Base-by-base conservation (phyloP, 2,797 vertebrate species). In the Otus scops region DNA sequence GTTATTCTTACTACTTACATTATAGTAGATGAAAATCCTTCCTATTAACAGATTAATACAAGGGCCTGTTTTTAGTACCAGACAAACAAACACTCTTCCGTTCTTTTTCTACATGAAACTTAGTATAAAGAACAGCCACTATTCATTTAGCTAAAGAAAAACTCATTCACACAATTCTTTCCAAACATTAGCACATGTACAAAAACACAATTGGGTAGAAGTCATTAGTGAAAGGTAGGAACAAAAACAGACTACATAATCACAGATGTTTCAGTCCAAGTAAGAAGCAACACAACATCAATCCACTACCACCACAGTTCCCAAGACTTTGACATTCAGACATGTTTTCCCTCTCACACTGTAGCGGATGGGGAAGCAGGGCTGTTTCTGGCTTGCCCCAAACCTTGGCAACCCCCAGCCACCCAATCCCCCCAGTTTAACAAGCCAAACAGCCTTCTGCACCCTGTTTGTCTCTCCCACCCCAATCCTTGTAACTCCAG, bases 281-380 rank as follows among this genome's bases (percentile, higher is more conserved):
- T 6, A 53, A 43, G n/a, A 38, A 67, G 41, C 30, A 51, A 41
- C 7, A 7, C 11, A 21, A 27, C 26, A 51, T 16, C 51, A 30
- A 41, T 5, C 39, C 19, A 8, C 13, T 45, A 54, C 50, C 59
- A 57, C 20, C 1, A 3, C 34, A 81, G 19, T 2, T 89, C 36
- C 39, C 61, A 63, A 28, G 13, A 73, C 6, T 23, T 81, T 51
- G 34, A 12, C 27, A 24, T 36, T 53, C 38, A 27, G 27, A 43
- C 11, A 20, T 26, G 8, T 6, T 32, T 24, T 61, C 13, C 60
- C 16, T 26, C 16, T 38, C 28, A 56, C 41, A 57, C 20, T 3
- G 0, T 1, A 54, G 21, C 1, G 2, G 23, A 45, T 18, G 13
- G 32, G 34, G 11, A 74, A 63, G 30, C 7, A 73, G 32, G 16